These are phyloP conservation scores for Leucopsar rothschildi DNA, from an alignment of 2,113 vertebrate genomes.

Conservation along the genomic window DNA sequence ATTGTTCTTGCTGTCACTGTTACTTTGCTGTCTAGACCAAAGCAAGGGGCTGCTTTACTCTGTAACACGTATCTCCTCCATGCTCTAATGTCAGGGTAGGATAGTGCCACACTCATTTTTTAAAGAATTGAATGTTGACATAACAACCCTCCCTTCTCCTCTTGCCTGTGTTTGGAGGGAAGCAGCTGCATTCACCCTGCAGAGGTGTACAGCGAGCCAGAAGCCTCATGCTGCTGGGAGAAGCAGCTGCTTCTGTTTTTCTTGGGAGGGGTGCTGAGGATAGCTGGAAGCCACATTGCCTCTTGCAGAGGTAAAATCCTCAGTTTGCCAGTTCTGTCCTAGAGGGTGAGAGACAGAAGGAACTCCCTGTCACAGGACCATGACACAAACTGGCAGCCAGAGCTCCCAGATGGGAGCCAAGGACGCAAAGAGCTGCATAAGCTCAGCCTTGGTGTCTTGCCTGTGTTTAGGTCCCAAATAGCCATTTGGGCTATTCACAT, in stretches of 20 bases:
- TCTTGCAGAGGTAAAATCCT: not conserved
- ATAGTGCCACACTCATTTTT: not conserved
- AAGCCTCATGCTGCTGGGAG: not conserved
- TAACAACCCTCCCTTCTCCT: not conserved
- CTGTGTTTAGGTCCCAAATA: not conserved
- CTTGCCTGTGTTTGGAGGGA: not conserved
- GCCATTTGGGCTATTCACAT: too few species aligned
- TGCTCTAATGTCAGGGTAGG: not conserved
- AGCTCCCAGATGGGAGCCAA: not conserved
- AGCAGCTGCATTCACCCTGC: not conserved
- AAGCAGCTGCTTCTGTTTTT: not conserved
- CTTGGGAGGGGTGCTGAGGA: not conserved
- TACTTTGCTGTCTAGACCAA: not conserved
- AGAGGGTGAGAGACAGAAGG: not conserved
- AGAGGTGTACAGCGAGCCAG: rapidly evolving
- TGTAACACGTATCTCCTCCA: not conserved
- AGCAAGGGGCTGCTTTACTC: not conserved
- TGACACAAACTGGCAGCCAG: rapidly evolving
- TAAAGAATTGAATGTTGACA: not conserved
- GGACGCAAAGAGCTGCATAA: not conserved
- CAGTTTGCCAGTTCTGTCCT: not conserved
- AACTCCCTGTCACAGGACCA: not conserved
- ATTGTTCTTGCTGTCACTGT: not conserved
- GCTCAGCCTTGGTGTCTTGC: not conserved
- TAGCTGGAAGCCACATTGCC: not conserved